Evolutionary conservation across 1,140 invertebrate species (phyloP).

Genomic region (Berghia stephanieae): DNA sequence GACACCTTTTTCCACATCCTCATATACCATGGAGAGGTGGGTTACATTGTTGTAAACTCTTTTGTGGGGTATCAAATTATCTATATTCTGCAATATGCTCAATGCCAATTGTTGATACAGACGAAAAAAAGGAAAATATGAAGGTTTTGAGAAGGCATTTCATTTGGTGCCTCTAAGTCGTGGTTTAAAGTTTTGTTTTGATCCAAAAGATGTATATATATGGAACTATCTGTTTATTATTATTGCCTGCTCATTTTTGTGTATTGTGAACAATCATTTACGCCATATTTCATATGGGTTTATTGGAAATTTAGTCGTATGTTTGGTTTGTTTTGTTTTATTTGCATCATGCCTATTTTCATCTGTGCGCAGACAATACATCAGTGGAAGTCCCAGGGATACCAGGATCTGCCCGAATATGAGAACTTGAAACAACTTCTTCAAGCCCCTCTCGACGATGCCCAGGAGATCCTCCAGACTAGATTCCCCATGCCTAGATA

Average conservation of each 20-base stretch:
- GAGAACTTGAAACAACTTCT: constrained; percentile 96
- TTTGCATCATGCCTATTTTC: constrained; percentile 27
- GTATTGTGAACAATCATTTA: no score
- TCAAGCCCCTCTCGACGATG: constrained; percentile 96
- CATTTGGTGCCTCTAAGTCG: no score
- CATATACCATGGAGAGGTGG: constrained; percentile 98
- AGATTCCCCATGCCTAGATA: constrained; percentile 98
- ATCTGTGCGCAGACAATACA: constrained; percentile 83
- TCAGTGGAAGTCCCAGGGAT: constrained; percentile 92
- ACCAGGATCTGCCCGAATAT: constrained; percentile 96
- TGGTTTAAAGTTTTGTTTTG: no score
- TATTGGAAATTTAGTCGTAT: neutral
- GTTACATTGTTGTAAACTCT: constrained; percentile 28
- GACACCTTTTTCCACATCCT: constrained; percentile 99
- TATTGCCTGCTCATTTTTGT: no score
- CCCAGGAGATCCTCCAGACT: constrained; percentile 92
- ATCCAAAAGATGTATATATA: no score
- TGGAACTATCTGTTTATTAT: no score
- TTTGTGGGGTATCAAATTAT: no score
- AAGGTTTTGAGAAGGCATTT: no score
- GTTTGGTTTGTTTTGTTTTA: neutral
- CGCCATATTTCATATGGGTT: no score
- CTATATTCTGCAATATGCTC: no score
- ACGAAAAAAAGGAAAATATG: no score
- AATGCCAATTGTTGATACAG: no score